Evolutionary conservation across 1,140 invertebrate species (phyloP).

Genomic region (Drosophila novamexicana): DNA sequence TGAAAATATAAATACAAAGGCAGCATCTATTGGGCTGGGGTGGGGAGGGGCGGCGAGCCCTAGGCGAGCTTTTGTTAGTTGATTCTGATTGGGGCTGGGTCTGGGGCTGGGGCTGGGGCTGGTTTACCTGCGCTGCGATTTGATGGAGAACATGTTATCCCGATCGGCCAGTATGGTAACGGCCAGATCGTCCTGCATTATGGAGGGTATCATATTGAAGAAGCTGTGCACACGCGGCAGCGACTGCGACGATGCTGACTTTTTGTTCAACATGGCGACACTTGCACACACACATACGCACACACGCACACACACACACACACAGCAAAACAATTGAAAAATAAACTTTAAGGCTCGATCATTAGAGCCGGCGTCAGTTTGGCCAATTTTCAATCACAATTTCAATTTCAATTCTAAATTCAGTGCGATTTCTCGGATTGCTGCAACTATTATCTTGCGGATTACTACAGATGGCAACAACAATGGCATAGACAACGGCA

Average conservation of each 20-base stretch:
- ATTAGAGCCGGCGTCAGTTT: background rate
- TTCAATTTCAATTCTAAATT: background rate
- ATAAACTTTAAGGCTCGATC: background rate
- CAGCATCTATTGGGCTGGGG: background rate
- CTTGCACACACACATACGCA: background rate
- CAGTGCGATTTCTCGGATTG: background rate
- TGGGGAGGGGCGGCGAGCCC: background rate
- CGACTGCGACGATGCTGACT: slow-evolving; percentile 74
- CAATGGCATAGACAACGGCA: slow-evolving; percentile 1
- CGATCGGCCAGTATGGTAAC: slow-evolving; percentile 74
- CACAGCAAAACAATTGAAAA: slow-evolving; percentile 18
- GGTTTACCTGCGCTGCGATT: slow-evolving; percentile 76
- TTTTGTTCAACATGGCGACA: slow-evolving; percentile 75
- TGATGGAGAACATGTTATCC: slow-evolving; percentile 82
- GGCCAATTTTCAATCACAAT: background rate
- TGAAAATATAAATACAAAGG: background rate
- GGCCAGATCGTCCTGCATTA: slow-evolving; percentile 80
- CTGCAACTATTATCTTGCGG: slow-evolving; percentile 7
- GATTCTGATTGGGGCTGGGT: background rate
- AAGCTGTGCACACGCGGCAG: slow-evolving; percentile 82
- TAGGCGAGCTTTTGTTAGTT: background rate
- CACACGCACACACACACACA: background rate
- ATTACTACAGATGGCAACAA: slow-evolving; percentile 12
- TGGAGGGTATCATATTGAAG: slow-evolving; percentile 82
- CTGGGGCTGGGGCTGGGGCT: background rate